These are phyloP conservation scores for Sarcophaga caerulescens DNA, from an alignment of 2,888 invertebrate genomes.

Conservation along the genomic window DNA sequence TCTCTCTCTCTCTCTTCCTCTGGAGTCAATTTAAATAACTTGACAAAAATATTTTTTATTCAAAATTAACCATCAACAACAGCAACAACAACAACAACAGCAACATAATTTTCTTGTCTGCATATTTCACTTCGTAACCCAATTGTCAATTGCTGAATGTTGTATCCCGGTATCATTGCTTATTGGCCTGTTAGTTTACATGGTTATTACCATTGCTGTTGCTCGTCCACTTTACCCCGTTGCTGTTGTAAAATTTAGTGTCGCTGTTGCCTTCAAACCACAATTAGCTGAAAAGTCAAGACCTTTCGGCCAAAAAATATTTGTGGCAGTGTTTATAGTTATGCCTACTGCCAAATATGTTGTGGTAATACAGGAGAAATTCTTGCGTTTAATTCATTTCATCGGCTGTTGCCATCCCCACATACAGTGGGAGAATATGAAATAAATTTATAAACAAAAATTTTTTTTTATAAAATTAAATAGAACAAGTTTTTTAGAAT, in stretches of 20 bases:
- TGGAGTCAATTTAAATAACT: neutral
- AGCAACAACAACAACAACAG: conserved; percentile 27
- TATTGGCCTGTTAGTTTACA: conserved; percentile 1
- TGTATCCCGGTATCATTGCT: neutral
- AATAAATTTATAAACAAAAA: too few species aligned
- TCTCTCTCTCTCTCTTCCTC: neutral
- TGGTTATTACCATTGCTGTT: conserved; percentile 11
- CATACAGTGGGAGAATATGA: conserved; percentile 10
- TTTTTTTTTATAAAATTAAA: too few species aligned
- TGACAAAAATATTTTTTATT: neutral
- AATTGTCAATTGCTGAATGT: conserved; percentile 35
- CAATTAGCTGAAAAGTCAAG: conserved; percentile 62
- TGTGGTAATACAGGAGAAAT: neutral
- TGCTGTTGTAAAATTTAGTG: conserved; percentile 8
- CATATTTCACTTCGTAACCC: neutral
- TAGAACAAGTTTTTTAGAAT: too few species aligned
- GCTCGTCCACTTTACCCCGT: neutral
- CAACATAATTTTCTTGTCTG: neutral
- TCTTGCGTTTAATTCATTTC: neutral
- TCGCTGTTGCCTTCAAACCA: conserved; percentile 50
- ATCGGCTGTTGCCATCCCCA: neutral
- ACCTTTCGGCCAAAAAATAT: conserved; percentile 49
- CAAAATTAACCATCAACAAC: neutral
- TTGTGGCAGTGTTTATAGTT: conserved; percentile 32
- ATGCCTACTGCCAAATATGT: neutral